Evolutionary conservation across 64 coral and sea anemone species (phyloP), one percentile per base, ranked within the genome.

Genomic region (Trachythela sp.): DNA sequence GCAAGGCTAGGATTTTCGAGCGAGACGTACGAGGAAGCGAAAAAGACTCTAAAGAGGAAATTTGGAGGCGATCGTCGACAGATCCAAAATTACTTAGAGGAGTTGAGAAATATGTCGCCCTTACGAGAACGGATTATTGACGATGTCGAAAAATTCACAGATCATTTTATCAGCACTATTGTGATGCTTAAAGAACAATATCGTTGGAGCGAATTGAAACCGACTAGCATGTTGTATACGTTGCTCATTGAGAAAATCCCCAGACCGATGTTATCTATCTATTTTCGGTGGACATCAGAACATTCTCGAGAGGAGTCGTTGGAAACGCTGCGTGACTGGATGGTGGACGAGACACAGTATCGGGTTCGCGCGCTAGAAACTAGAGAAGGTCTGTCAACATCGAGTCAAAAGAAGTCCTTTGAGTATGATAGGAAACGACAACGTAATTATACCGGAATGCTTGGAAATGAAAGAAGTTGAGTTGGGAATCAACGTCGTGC

Each of bases 251-350:
- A 88, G 22, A 88, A 88, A 41, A 13, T 67, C 17, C 86, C 52
- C 15, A 64, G 64, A 68, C 18, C 86, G 33, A 88, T 88, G 86
- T 41, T 88, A n/a, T 88, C 86, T 24, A 70, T 33, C 17, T 38
- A 64, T 70, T 88, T 88, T 59, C 52, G 86, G 17, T 88, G 86
- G 86, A 39, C 54, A 2, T 88, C 86, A 18, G 52, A 88, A 68
- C 18, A 24, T 64, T 40, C 34, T 34, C 52, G 86, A 88, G 18
- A 36, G 31, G 48, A 87, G 13, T 56, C 45, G 13, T 36, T 87
- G 68, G n/a, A 31, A 26, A 11, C 68, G 18, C 17, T 52, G 31
- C 24, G 49, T 36, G 48, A 60, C 2, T 64, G 85, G 85, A 87
- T 87, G 24, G 37, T 54, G 20, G 85, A 87, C 14, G 85, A 87